phyloP scores from a whole-genome alignment of 2,113 vertebrate species.

The Percina caprodes region DNA sequence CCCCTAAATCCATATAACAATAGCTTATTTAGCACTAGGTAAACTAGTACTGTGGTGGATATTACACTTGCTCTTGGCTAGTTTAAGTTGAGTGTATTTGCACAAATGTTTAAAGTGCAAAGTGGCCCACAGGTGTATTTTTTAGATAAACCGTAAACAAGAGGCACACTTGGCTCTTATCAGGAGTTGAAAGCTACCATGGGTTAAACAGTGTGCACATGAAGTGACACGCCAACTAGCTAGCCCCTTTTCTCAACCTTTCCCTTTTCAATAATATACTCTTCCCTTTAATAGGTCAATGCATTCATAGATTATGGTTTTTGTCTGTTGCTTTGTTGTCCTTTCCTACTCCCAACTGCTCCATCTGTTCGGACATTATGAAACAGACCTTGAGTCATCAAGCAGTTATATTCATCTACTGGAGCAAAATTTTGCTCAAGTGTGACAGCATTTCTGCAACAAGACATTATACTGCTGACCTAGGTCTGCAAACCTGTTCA shows the following conservation, averaged over 20 bases:
- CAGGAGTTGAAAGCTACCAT: slow-evolving; percentile 9
- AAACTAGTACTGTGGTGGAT: slow-evolving; percentile 15
- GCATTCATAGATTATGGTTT: not conserved
- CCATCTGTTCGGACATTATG: not conserved
- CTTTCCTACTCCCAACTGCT: not conserved
- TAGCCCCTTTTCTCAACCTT: slow-evolving; percentile 1
- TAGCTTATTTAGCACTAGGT: not conserved
- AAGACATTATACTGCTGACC: not conserved
- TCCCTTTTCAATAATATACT: too few relatives aligned
- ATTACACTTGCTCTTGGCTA: not conserved
- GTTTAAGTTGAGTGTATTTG: slow-evolving; percentile 32
- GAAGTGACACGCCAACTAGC: slow-evolving; percentile 8
- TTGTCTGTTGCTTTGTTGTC: not conserved
- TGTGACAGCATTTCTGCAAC: not conserved
- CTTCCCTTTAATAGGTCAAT: not conserved
- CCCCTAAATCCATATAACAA: slow-evolving; percentile 41
- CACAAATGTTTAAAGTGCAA: slow-evolving; percentile 50
- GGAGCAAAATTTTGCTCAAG: not conserved
- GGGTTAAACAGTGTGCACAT: not conserved
- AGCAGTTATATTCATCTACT: not conserved
- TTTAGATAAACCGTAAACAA: slow-evolving; percentile 55
- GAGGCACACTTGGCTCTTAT: slow-evolving; percentile 47
- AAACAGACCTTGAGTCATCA: not conserved
- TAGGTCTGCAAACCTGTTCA: not conserved
- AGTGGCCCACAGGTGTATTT: slow-evolving; percentile 42